phyloP scores from a whole-genome alignment of 2,113 vertebrate genomes.

The Corythornis vintsioides region DNA sequence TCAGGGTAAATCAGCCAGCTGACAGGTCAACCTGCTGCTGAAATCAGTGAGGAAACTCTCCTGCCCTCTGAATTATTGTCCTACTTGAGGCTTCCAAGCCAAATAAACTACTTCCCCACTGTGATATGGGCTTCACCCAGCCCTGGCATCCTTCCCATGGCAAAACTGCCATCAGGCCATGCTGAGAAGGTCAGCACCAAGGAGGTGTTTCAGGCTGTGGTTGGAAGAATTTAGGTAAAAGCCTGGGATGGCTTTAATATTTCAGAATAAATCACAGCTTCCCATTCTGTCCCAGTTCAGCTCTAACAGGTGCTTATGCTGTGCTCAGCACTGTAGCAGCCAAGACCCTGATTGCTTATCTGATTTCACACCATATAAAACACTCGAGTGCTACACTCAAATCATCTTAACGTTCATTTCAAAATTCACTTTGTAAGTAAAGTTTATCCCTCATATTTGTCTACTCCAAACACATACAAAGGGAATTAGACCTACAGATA shows the following conservation, averaged over 20 bases:
- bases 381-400: background rate
- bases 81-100: background rate
- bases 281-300: background rate
- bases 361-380: background rate
- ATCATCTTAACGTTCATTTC: background rate
- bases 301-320: background rate
- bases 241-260: background rate
- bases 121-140: background rate
- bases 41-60: fast-evolving
- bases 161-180: fast-evolving
- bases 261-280: background rate
- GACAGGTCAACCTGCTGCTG: background rate
- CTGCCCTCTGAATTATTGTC: background rate
- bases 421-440: background rate
- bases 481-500: background rate
- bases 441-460: background rate
- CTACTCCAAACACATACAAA: background rate
- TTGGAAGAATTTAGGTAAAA: background rate
- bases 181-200: background rate
- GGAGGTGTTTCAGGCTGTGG: background rate
- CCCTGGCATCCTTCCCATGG: background rate
- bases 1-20: fast-evolving
- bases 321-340: background rate
- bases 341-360: background rate
- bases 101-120: background rate